phyloP scores from a whole-genome alignment of 2,888 invertebrate species.

The Pristionchus japonicus region DNA sequence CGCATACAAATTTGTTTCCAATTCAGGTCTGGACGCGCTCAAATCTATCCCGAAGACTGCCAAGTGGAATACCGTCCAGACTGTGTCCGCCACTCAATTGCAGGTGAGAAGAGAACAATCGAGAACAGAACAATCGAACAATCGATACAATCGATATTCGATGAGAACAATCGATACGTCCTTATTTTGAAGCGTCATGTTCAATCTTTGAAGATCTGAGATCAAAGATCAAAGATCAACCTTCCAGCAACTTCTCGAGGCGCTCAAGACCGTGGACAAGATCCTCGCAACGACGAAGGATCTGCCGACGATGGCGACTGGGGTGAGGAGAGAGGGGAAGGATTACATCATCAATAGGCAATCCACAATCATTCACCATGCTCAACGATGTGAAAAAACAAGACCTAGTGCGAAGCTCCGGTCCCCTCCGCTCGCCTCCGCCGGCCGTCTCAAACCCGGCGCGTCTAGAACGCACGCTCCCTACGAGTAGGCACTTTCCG shows the following conservation, averaged over 20 bases:
- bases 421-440: not conserved
- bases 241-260: conserved; percentile 30
- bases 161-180: too few species aligned
- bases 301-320: not conserved
- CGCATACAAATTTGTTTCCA: too few species aligned
- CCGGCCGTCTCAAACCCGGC: not conserved
- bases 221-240: not conserved
- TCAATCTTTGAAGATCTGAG: not conserved
- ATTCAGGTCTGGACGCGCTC: conserved; percentile 30
- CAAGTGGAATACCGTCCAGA: conserved; percentile 33
- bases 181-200: too few species aligned
- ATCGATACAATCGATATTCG: too few species aligned
- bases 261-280: conserved; percentile 19
- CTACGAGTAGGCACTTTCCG: not conserved
- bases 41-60: conserved; percentile 15
- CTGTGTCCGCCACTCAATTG: conserved; percentile 10
- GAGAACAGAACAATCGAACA: too few species aligned
- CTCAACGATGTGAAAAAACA: too few species aligned
- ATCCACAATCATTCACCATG: too few species aligned
- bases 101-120: conserved; percentile 22
- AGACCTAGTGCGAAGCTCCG: not conserved
- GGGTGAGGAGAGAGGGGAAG: not conserved
- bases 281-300: conserved; percentile 44
- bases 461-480: not conserved
- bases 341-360: too few species aligned